Evolutionary conservation across 2,113 vertebrate species (phyloP).

Genomic region (Hydrochoerus hydrochaeris): DNA sequence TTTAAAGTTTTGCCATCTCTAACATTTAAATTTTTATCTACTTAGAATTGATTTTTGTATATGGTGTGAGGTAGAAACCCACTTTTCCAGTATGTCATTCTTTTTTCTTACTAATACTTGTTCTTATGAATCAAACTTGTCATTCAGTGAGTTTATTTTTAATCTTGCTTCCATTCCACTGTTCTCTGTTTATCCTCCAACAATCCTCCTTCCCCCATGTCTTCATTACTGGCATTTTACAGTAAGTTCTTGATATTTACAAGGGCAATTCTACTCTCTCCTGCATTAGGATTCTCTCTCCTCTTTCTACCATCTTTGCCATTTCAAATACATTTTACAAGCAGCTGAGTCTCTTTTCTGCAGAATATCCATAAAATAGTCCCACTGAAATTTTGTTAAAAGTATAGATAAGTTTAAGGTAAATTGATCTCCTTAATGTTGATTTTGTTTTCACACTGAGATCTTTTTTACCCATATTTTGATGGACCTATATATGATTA

Average conservation of each 20-base stretch:
- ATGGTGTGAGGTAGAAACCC: background rate
- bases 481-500: background rate
- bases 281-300: background rate
- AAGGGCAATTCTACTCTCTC: background rate
- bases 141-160: background rate
- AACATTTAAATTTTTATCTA: constrained; percentile 9
- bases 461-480: constrained; percentile 11
- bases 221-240: background rate
- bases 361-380: constrained; percentile 30
- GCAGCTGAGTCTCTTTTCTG: background rate
- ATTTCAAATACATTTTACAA: background rate
- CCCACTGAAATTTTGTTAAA: constrained; percentile 21
- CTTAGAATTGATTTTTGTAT: background rate
- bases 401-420: background rate
- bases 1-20: background rate
- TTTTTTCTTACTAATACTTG: background rate
- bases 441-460: background rate
- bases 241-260: background rate
- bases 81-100: background rate
- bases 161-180: background rate
- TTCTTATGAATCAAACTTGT: background rate
- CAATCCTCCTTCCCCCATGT: background rate
- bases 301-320: background rate
- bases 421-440: background rate
- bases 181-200: background rate